phyloP scores from a whole-genome alignment of 2,888 invertebrate genomes.

The Pinctada fucata region DNA sequence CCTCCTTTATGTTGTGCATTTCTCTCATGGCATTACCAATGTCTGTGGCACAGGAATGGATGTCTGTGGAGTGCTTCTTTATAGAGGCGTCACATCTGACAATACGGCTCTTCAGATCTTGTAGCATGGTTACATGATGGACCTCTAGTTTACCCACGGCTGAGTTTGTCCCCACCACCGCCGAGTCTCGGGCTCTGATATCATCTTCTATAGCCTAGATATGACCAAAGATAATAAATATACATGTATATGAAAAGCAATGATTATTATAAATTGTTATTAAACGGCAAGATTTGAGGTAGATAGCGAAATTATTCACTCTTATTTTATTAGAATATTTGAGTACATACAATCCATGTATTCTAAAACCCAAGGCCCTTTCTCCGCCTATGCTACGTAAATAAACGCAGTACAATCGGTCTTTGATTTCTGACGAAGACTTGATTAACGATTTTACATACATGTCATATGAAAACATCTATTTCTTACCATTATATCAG shows the following conservation, averaged over 20 bases:
- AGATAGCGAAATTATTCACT: no score
- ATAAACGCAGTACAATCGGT: no score
- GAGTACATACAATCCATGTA: not conserved
- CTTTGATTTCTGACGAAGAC: no score
- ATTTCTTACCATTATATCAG: conserved; percentile 70
- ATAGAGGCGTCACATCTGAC: conserved; percentile 74
- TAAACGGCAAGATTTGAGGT: no score
- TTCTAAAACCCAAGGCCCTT: no score
- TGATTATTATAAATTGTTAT: no score
- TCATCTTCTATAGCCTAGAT: conserved; percentile 70
- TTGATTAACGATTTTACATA: no score
- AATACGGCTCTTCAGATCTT: conserved; percentile 74
- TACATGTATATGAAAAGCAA: no score
- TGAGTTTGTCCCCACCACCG: conserved; percentile 65
- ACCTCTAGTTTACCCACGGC: conserved; percentile 75
- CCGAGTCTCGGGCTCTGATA: conserved; percentile 64
- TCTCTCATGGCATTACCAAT: conserved; percentile 63
- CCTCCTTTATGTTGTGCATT: conserved; percentile 60
- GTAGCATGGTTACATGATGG: conserved; percentile 74
- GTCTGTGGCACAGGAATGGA: conserved; percentile 63
- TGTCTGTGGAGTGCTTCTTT: conserved; percentile 68
- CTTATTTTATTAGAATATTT: no score
- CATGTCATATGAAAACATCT: not conserved
- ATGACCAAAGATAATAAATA: no score
- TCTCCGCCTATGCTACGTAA: no score